Evolutionary conservation across 2,113 vertebrate species (phyloP), one percentile per base, ranked within the genome.

Genomic region (Emberiza fucata): DNA sequence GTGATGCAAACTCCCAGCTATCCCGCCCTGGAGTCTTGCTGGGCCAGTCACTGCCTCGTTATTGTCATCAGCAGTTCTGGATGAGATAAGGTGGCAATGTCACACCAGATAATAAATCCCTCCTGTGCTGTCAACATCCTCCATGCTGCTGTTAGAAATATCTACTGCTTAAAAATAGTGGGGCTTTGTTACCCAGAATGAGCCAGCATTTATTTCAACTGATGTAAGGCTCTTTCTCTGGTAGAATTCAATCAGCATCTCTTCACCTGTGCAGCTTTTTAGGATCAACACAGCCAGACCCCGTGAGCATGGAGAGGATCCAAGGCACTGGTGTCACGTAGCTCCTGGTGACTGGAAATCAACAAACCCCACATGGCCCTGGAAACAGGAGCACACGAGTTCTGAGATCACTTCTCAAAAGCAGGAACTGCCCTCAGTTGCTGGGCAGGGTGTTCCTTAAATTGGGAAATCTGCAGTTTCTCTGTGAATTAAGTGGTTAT

Each of bases 401-500:
- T 50, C 92, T 92, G 95, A 97, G 92, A 31, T 95, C 91, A 86
- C 68, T 77, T 18, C 54, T 92, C 66, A 51, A 81, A 83, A 95
- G 88, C 92, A 94, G 86, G 80, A 92, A 64, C 88, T 51, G 1
- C 15, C 45, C 7, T 24, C 56, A 37, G 94, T 91, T 88, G 86
- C 96, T 88, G 96, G 88, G 95, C 94, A 95, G 92, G 88, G 63
- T 83, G 79, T 71, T 95, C 4, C 86, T 94, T 76, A 42, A 39
- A 78, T 63, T 86, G 88, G 88, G 88, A 94, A 83, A 92, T 59
- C 66, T 60, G 69, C 54, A 19, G 22, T 86, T 83, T 92, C 85
- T 90, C 83, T 1, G 15, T 28, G 82, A 85, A 48, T 82, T 53
- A 27, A 79, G 63, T 3, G 73, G 75, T 76, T 63, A 11, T 47